A percentile compares a stretch with the other conserved stretches of the same genome.
These are phyloP conservation scores for Adela reaumurella DNA, from an alignment of 2,888 invertebrate genomes.

Conservation along the genomic window DNA sequence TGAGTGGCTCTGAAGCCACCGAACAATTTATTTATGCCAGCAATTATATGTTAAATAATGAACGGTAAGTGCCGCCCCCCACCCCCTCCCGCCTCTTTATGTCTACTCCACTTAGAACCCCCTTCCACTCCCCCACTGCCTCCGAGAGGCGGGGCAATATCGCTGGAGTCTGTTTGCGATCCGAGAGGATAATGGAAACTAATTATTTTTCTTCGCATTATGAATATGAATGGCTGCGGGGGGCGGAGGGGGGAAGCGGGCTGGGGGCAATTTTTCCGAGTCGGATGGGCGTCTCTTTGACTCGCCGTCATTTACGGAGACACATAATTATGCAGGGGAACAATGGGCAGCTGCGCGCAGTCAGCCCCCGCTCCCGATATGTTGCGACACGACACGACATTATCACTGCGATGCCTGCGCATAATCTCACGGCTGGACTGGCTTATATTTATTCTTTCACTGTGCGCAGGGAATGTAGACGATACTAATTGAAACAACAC, in stretches of 20 bases:
- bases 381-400: too few relatives aligned
- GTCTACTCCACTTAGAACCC: too few relatives aligned
- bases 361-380: background rate
- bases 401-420: background rate
- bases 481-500: too few relatives aligned
- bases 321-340: background rate
- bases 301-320: background rate
- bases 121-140: too few relatives aligned
- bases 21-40: background rate
- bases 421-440: too few relatives aligned
- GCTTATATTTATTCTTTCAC: too few relatives aligned
- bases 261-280: conserved; percentile 19
- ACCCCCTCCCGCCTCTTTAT: background rate
- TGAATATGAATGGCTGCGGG: conserved; percentile 25
- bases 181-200: conserved; percentile 26
- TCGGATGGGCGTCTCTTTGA: conserved; percentile 7
- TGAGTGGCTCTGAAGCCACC: too few relatives aligned
- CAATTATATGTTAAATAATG: background rate
- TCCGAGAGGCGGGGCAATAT: background rate
- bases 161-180: background rate
- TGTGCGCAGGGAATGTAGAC: too few relatives aligned
- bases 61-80: background rate
- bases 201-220: conserved; percentile 28
- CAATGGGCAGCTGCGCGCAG: background rate
- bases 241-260: conserved; percentile 16